A percentile compares a stretch with the other conserved stretches of the same genome.
These are phyloP conservation scores for Endotricha flammealis DNA, from an alignment of 2,888 invertebrate genomes.

Conservation along the genomic window DNA sequence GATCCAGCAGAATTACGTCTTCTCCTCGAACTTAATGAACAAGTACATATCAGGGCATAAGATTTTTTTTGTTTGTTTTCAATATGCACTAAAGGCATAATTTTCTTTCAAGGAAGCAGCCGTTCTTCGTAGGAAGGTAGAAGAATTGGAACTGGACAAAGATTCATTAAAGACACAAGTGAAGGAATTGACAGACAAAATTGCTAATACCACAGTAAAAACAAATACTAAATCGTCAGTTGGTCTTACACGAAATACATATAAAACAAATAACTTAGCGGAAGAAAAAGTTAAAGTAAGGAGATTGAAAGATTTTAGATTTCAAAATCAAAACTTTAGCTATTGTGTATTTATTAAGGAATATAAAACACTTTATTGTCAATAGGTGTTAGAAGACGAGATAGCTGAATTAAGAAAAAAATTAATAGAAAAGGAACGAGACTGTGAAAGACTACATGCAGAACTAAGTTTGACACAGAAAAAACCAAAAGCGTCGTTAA, in stretches of 20 bases:
- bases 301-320: constrained; percentile 3
- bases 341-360: too few species aligned
- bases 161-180: constrained; percentile 85
- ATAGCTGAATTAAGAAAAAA: constrained; percentile 85
- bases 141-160: constrained; percentile 89
- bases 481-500: constrained; percentile 79
- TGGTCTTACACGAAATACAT: constrained; percentile 44
- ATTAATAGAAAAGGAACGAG: constrained; percentile 89
- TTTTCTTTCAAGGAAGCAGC: constrained; percentile 82
- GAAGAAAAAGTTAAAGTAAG: constrained; percentile 82
- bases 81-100: not conserved
- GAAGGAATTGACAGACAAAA: constrained; percentile 86
- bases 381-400: constrained; percentile 84
- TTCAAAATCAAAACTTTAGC: constrained; percentile 7
- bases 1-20: constrained; percentile 90
- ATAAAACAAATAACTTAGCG: constrained; percentile 72
- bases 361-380: constrained; percentile 20
- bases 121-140: constrained; percentile 89
- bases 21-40: constrained; percentile 92
- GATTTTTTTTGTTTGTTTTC: not conserved
- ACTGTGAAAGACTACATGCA: constrained; percentile 85
- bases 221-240: constrained; percentile 45
- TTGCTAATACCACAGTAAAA: constrained; percentile 67
- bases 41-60: constrained; percentile 56
- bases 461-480: constrained; percentile 82